Percentiles rank a stretch among this genome's conserved stretches.
Evolutionary conservation across 2,888 invertebrate genomes (phyloP).

Genomic region (Lasioglossum figueresi): DNA sequence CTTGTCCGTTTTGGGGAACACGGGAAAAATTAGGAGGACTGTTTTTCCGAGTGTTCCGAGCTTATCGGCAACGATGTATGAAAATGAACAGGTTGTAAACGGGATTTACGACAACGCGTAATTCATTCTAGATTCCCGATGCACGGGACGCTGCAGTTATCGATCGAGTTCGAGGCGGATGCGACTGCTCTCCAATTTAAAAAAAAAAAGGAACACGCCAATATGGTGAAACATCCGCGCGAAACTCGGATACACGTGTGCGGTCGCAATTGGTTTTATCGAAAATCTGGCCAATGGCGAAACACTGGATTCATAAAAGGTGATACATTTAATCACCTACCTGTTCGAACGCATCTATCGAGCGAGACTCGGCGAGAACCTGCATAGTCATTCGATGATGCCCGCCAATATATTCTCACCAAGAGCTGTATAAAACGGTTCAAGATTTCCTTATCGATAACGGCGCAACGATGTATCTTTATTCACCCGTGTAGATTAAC

Average conservation of each 20-base stretch:
- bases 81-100: not conserved
- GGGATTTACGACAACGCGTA: not conserved
- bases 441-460: not conserved
- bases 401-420: not conserved
- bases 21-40: not conserved
- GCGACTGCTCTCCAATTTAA: not conserved
- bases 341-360: not conserved
- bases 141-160: not conserved
- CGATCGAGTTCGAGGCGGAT: not conserved
- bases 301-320: conserved; percentile 20
- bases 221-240: conserved; percentile 11
- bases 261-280: conserved; percentile 17
- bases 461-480: too few relatives aligned
- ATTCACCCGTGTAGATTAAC: too few relatives aligned
- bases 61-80: not conserved
- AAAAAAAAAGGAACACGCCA: not conserved
- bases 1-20: not conserved
- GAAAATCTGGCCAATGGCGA: conserved; percentile 21
- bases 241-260: not conserved
- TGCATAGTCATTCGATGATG: not conserved
- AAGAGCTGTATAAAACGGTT: not conserved
- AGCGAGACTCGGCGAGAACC: conserved; percentile 7
- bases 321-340: conserved; percentile 27
- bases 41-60: not conserved
- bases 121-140: not conserved